Evolutionary conservation across 23 tunicate species (phyloP).

Genomic region (Aplidium turbinatum): DNA sequence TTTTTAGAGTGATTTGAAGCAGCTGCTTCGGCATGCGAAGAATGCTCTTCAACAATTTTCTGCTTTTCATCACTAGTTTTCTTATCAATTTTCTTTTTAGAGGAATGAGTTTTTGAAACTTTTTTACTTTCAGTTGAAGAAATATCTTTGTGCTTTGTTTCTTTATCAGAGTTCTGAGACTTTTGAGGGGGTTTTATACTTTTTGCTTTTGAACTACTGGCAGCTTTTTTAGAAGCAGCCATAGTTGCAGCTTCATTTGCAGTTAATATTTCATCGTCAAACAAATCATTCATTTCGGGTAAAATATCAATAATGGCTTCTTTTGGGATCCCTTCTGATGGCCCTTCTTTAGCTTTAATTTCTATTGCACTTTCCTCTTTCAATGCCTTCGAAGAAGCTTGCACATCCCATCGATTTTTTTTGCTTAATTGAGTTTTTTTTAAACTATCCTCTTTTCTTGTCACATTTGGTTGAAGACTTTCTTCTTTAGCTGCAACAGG

Average conservation of each 20-base stretch:
- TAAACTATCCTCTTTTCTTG: neutral
- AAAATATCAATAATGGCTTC: constrained; percentile 63
- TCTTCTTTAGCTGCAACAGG: neutral
- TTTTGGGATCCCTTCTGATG: neutral
- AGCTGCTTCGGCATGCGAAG: neutral
- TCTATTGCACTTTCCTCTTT: constrained; percentile 1
- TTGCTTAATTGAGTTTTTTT: neutral
- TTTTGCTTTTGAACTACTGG: no score
- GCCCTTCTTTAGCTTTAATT: neutral
- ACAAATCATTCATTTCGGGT: constrained; percentile 44
- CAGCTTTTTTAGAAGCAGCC: constrained; percentile 5
- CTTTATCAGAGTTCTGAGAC: no score
- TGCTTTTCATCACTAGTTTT: neutral
- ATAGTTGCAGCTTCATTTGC: constrained; percentile 17
- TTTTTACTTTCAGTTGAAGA: no score
- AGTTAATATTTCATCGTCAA: constrained; percentile 41
- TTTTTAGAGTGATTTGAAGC: neutral
- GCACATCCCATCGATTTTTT: constrained; percentile 29
- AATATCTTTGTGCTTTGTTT: no score
- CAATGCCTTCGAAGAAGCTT: neutral
- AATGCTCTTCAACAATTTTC: neutral
- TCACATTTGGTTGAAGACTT: neutral
- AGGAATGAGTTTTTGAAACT: no score
- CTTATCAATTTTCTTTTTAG: neutral
- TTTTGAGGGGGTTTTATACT: no score